phyloP scores from a whole-genome alignment of 1,140 invertebrate species.

The Agraylea sexmaculata region DNA sequence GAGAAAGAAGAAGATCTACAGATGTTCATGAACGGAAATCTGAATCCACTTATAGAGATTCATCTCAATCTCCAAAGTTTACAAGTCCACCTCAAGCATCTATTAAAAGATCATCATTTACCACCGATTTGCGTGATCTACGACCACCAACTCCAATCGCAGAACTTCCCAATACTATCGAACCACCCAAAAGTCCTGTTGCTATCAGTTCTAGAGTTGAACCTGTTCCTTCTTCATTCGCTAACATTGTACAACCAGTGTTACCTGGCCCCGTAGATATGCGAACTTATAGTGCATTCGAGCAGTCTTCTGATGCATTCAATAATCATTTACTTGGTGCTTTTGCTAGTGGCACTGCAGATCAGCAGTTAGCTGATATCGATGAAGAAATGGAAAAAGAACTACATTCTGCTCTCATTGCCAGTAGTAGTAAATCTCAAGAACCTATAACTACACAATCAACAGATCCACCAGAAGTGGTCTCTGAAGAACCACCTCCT shows the following conservation, averaged over 20 bases:
- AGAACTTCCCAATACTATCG: slow-evolving; percentile 17
- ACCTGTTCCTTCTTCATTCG: slow-evolving; percentile 31
- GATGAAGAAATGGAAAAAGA: slow-evolving; percentile 72
- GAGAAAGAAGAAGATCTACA: slow-evolving; percentile 65
- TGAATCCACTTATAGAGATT: slow-evolving; percentile 43
- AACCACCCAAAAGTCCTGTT: slow-evolving; percentile 9
- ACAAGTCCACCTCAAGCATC: slow-evolving; percentile 32
- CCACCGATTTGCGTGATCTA: slow-evolving; percentile 30
- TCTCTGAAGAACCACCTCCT: slow-evolving; percentile 35
- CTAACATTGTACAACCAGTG: slow-evolving; percentile 53
- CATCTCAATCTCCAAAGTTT: slow-evolving; percentile 44
- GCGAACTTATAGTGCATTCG: slow-evolving; percentile 62
- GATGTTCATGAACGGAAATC: slow-evolving; percentile 56
- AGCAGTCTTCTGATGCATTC: slow-evolving; percentile 31
- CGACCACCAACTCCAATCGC: slow-evolving; percentile 27
- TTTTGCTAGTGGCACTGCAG: slow-evolving; percentile 50
- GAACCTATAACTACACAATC: slow-evolving; percentile 23
- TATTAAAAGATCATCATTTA: slow-evolving; percentile 25
- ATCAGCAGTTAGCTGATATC: slow-evolving; percentile 54
- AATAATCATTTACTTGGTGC: slow-evolving; percentile 52
- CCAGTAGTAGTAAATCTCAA: slow-evolving; percentile 39
- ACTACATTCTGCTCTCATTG: slow-evolving; percentile 51
- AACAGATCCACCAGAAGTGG: slow-evolving; percentile 23
- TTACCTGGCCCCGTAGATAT: slow-evolving; percentile 76
- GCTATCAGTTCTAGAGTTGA: slow-evolving; percentile 18